Base-by-base conservation (phyloP, 92 coral and sea anemone species). In the Palythoa heliodiscus region DNA sequence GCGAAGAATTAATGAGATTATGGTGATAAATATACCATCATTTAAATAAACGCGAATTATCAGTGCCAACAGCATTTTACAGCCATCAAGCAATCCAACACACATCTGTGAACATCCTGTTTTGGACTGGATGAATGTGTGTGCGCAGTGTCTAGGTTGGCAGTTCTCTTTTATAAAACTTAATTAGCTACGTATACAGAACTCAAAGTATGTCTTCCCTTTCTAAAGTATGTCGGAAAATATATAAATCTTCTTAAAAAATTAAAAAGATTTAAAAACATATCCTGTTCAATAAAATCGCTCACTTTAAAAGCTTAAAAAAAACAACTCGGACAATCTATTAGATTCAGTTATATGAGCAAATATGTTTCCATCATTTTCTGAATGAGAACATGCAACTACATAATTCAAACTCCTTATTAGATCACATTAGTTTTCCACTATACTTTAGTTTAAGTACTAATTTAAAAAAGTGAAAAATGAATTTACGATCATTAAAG, bases 1-100 rank as follows among this genome's bases (percentile, higher is more conserved):
- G 11, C 71, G 15, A 79, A 79, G 55, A 23, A 47, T 29, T 58
- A 78, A 78, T 40, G 38, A 78, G 84, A 80, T 80, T 66, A 80
- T 11, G 8, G 61, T 47, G 73, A 80, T 80, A 80, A 78, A 60
- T 77, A 57, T 58, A 29, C 52, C 7, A 38, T 25, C 60, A 60
- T 78, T 68, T 7, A 78, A 77, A 25, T 70, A 78, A 78, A 23
- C 20, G 15, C 38, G 20, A 67, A 23, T 39, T 79, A 79, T 79
- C 84, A 47, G 73, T 22, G 80, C 64, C 72, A 79, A 79, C 29
- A 63, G 39, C n/a, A 67, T 69, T 37, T 24, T 19, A 78, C 19
- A 43, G 35, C 72, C 11, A 19, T 60, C 60, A 60, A 60, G 53
- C 35, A 10, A 11, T 4, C 3, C 4, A 2, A 23, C 20, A 53